phyloP scores from a whole-genome alignment of 2,888 invertebrate species.

The Crepidodera aurea region DNA sequence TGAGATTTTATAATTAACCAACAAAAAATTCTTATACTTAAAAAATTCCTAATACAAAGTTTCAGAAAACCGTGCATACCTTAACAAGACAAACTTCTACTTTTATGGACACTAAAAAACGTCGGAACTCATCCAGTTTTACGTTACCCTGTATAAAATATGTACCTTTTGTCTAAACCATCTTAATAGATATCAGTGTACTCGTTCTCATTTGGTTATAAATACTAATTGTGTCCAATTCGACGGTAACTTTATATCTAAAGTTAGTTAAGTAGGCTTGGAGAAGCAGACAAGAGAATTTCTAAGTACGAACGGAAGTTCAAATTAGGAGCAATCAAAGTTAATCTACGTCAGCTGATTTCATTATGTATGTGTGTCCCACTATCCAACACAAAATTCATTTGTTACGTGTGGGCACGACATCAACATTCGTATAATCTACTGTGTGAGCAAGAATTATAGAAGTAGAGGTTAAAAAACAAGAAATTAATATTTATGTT shows the following conservation, averaged over 20 bases:
- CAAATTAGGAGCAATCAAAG: constrained; percentile 62
- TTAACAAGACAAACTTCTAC: no score
- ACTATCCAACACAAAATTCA: constrained; percentile 37
- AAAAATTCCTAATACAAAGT: no score
- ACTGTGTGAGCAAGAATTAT: not conserved
- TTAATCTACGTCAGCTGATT: constrained; percentile 62
- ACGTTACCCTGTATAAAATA: no score
- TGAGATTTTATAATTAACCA: no score
- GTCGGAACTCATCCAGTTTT: no score
- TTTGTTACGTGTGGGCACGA: constrained; percentile 32
- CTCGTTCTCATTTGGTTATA: not conserved
- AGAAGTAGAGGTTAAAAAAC: not conserved
- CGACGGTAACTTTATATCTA: constrained; percentile 10
- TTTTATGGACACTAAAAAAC: no score
- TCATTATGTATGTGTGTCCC: constrained; percentile 54
- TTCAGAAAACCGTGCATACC: no score
- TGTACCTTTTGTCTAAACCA: no score
- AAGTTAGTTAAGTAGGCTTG: constrained; percentile 11
- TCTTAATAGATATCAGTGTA: no score
- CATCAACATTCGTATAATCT: not conserved
- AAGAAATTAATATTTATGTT: no score
- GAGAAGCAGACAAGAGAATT: constrained; percentile 20
- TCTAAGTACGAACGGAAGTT: constrained; percentile 56
- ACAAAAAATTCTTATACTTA: no score
- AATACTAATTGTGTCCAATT: constrained; percentile 12